These are phyloP conservation scores for Microctenopoma lineatum DNA, from an alignment of 2,797 vertebrate genomes.

Conservation along the genomic window DNA sequence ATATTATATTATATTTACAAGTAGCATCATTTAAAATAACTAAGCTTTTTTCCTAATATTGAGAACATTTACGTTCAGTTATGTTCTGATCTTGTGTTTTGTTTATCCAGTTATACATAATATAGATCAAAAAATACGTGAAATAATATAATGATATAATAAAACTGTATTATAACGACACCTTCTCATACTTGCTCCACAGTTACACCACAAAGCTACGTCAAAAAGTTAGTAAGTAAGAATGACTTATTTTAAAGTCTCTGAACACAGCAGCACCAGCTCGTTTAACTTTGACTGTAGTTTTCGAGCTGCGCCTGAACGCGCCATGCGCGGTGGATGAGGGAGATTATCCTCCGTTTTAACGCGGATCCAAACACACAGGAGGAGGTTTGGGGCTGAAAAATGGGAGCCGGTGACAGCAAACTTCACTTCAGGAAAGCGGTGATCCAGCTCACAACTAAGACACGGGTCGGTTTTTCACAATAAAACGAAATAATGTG, in stretches of 20 bases:
- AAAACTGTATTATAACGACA: too few relatives aligned
- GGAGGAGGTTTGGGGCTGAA: slow-evolving; percentile 44
- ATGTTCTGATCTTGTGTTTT: too few relatives aligned
- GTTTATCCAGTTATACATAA: too few relatives aligned
- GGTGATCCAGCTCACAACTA: slow-evolving; percentile 96
- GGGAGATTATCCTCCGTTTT: slow-evolving; percentile 55
- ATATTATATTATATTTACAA: too few relatives aligned
- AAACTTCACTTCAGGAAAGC: slow-evolving; percentile 98
- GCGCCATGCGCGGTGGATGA: slow-evolving; percentile 42
- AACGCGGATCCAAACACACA: slow-evolving; percentile 75
- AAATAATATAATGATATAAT: too few relatives aligned
- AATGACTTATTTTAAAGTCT: too few relatives aligned
- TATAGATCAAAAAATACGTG: too few relatives aligned
- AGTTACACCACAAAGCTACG: neutral
- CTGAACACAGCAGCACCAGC: accelerated
- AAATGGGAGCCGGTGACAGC: slow-evolving; percentile 92
- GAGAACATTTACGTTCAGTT: too few relatives aligned
- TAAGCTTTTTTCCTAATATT: too few relatives aligned
- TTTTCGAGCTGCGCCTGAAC: slow-evolving; percentile 27
- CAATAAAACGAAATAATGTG: accelerated
- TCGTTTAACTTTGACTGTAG: accelerated
- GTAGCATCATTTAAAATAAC: too few relatives aligned
- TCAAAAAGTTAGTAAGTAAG: neutral
- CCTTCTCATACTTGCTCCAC: too few relatives aligned
- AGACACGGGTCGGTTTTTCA: slow-evolving; percentile 88